Conservation (phyloP, 1,140 invertebrate species). For the Apis laboriosa region DNA sequence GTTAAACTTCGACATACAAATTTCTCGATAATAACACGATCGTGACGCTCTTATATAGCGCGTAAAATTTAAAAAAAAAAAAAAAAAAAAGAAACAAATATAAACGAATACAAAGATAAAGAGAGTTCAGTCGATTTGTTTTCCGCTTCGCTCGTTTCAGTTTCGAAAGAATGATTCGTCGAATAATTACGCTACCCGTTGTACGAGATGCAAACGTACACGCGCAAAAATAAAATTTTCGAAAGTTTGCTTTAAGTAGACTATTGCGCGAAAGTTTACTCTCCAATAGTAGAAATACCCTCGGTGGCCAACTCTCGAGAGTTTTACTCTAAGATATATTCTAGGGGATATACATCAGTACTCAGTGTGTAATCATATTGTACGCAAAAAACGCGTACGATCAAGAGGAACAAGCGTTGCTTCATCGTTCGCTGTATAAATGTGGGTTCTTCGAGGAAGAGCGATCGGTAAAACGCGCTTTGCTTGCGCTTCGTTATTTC, state of each 20-base stretch:
- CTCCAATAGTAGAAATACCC: too few relatives aligned
- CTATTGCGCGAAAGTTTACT: not conserved
- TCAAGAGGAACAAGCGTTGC: slow-evolving; percentile 25
- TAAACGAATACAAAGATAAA: not conserved
- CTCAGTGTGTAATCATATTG: too few relatives aligned
- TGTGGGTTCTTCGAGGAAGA: not conserved
- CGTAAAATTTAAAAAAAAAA: slow-evolving; percentile 4
- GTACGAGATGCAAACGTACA: too few relatives aligned
- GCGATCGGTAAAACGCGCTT: not conserved
- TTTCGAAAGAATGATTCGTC: not conserved
- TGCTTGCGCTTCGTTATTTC: not conserved
- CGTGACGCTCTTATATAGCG: not conserved
- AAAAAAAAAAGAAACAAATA: not conserved
- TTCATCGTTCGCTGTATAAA: not conserved
- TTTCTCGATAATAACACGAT: not conserved
- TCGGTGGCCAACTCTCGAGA: too few relatives aligned
- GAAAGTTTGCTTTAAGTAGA: too few relatives aligned
- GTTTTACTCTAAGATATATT: too few relatives aligned
- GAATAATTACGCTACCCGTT: not conserved
- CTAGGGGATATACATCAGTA: too few relatives aligned
- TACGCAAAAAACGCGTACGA: not conserved
- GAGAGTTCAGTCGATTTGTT: slow-evolving; percentile 4
- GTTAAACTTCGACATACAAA: not conserved
- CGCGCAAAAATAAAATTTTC: too few relatives aligned
- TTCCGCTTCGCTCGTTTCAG: not conserved